Conservation (phyloP, 2,797 vertebrate genomes). For the Microctenopoma lineatum region DNA sequence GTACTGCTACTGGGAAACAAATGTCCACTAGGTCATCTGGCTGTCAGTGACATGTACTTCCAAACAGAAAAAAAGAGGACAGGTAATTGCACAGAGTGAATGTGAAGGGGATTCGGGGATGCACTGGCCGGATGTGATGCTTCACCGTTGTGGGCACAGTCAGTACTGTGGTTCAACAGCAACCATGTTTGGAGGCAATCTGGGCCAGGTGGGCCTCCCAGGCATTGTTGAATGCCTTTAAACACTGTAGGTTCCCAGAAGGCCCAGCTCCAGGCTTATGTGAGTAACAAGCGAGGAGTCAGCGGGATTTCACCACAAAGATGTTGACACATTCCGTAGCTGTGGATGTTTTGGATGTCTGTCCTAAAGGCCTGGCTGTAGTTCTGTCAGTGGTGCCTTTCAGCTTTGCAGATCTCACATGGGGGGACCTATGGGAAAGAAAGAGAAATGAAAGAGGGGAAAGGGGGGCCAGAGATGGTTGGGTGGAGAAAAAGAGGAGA, state of each 20-base stretch:
- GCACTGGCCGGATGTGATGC: slow-evolving; percentile 41
- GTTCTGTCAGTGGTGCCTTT: slow-evolving; percentile 69
- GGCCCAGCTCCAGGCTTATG: slow-evolving; percentile 62
- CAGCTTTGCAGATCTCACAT: slow-evolving; percentile 76
- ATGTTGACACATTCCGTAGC: slow-evolving; percentile 76
- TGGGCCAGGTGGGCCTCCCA: slow-evolving; percentile 61
- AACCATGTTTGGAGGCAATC: slow-evolving; percentile 66
- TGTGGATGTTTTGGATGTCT: slow-evolving; percentile 76
- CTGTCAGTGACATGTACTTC: slow-evolving; percentile 69
- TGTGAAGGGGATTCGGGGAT: slow-evolving; percentile 20
- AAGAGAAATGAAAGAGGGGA: slow-evolving; percentile 25
- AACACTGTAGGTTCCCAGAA: slow-evolving; percentile 69
- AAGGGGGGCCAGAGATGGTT: slow-evolving; percentile 10
- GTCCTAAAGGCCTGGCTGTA: slow-evolving; percentile 63
- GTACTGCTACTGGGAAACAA: slow-evolving; percentile 80
- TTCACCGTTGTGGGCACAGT: slow-evolving; percentile 55
- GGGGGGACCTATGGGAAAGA: slow-evolving; percentile 75
- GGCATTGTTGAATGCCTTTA: slow-evolving; percentile 75
- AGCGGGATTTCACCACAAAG: slow-evolving; percentile 73
- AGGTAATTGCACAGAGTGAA: slow-evolving; percentile 33
- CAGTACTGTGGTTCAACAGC: slow-evolving; percentile 56
- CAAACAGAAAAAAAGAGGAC: slow-evolving; percentile 64
- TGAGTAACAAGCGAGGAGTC: slow-evolving; percentile 66
- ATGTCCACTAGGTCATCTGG: slow-evolving; percentile 77
- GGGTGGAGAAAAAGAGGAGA: slow-evolving; percentile 37